Percentiles rank a stretch among this genome's conserved stretches.
Evolutionary conservation across 2,113 vertebrate species (phyloP).

Genomic region (Ailurus styani): DNA sequence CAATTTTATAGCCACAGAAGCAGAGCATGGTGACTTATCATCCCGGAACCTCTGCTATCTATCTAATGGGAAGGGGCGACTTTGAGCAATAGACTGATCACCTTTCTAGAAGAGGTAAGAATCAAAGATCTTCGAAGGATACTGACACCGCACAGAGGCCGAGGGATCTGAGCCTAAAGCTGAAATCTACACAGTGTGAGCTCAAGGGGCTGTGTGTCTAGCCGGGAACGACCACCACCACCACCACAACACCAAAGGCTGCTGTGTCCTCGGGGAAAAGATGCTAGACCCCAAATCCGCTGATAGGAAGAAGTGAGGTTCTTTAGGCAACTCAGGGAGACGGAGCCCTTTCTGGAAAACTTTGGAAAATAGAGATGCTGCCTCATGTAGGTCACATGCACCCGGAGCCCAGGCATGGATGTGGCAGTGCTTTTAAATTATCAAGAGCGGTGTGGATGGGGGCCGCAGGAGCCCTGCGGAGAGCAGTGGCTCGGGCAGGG

Average conservation of each 20-base stretch:
- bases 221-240: background rate
- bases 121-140: background rate
- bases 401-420: background rate
- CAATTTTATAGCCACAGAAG: background rate
- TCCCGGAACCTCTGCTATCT: background rate
- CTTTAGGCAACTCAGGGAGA: background rate
- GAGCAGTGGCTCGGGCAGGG: background rate
- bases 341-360: background rate
- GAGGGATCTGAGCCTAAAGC: fast-evolving
- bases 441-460: fast-evolving
- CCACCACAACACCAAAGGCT: background rate
- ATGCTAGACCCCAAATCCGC: background rate
- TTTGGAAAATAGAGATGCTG: background rate
- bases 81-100: background rate
- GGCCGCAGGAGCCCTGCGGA: background rate
- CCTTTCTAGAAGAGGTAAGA: background rate
- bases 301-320: background rate
- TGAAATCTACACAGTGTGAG: fast-evolving
- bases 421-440: background rate
- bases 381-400: background rate
- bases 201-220: fast-evolving
- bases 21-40: background rate
- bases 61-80: background rate
- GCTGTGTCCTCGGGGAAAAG: background rate
- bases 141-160: fast-evolving